phyloP scores from a whole-genome alignment of 2,888 invertebrate species.

The Chymomyza caudatula region DNA sequence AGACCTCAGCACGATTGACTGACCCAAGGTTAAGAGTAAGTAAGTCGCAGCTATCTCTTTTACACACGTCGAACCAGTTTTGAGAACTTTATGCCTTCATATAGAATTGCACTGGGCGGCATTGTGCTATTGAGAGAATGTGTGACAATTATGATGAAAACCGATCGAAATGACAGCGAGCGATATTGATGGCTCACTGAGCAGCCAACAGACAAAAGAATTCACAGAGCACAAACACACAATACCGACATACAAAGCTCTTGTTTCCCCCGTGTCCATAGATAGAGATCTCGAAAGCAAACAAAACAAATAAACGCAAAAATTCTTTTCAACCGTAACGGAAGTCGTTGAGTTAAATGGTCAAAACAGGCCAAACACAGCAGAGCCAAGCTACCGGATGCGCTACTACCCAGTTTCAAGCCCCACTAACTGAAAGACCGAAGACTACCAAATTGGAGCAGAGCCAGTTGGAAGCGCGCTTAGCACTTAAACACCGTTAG shows the following conservation, averaged over 20 bases:
- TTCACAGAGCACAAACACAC: slow-evolving; percentile 9
- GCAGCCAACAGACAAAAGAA: slow-evolving; percentile 33
- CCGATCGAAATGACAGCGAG: slow-evolving; percentile 43
- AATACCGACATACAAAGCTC: slow-evolving; percentile 7
- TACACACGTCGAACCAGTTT: slow-evolving; percentile 41
- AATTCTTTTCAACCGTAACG: slow-evolving; percentile 65
- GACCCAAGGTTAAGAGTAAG: neutral
- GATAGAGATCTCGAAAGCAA: slow-evolving; percentile 50
- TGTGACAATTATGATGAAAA: slow-evolving; percentile 64
- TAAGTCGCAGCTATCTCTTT: neutral
- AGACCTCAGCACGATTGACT: neutral
- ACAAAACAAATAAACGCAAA: slow-evolving; percentile 42
- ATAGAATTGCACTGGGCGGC: neutral
- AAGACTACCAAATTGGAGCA: neutral
- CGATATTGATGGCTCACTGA: slow-evolving; percentile 52
- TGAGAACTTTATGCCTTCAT: neutral
- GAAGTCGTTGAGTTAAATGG: slow-evolving; percentile 66
- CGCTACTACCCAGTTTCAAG: neutral
- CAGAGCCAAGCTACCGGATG: slow-evolving; percentile 50
- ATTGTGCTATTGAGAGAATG: slow-evolving; percentile 45
- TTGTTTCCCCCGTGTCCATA: slow-evolving; percentile 10
- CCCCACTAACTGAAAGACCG: neutral
- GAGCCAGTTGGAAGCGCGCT: neutral
- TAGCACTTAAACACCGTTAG: neutral
- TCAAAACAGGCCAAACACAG: slow-evolving; percentile 47